phyloP scores from a whole-genome alignment of 2,113 vertebrate genomes.

The Oreochromis niloticus region DNA sequence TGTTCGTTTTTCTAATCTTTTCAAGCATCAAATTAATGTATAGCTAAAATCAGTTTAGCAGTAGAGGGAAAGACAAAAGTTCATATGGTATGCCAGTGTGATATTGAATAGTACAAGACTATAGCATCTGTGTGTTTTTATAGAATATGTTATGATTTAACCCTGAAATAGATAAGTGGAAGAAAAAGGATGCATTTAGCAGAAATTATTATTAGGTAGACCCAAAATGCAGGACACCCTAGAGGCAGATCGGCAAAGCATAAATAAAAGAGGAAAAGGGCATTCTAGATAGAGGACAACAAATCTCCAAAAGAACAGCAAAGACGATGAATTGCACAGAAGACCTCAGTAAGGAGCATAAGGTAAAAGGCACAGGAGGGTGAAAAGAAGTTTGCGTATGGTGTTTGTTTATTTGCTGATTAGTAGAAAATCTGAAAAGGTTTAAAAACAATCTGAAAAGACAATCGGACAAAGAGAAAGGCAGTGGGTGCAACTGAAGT shows the following conservation, averaged over 20 bases:
- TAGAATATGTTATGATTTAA: not conserved
- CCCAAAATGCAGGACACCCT: not conserved
- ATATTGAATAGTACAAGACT: not conserved
- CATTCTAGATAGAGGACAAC: not conserved
- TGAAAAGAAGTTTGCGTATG: not conserved
- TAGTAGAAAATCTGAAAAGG: not conserved
- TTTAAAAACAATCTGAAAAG: not conserved
- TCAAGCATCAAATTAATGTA: not conserved
- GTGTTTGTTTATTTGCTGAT: not conserved
- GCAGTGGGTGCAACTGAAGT: not conserved
- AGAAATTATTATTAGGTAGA: not conserved
- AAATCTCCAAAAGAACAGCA: not conserved
- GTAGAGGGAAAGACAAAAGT: not conserved
- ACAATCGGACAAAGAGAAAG: not conserved
- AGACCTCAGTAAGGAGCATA: not conserved
- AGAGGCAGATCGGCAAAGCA: not conserved
- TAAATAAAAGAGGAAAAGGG: not conserved
- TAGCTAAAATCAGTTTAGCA: not conserved
- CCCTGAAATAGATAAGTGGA: not conserved
- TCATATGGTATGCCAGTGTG: not conserved
- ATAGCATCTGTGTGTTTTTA: not conserved
- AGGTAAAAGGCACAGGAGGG: not conserved
- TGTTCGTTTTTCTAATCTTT: fast-evolving
- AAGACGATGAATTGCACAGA: not conserved
- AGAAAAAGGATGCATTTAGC: not conserved